phyloP scores from a whole-genome alignment of 2,888 invertebrate species.

The Oxyteleia sp. region DNA sequence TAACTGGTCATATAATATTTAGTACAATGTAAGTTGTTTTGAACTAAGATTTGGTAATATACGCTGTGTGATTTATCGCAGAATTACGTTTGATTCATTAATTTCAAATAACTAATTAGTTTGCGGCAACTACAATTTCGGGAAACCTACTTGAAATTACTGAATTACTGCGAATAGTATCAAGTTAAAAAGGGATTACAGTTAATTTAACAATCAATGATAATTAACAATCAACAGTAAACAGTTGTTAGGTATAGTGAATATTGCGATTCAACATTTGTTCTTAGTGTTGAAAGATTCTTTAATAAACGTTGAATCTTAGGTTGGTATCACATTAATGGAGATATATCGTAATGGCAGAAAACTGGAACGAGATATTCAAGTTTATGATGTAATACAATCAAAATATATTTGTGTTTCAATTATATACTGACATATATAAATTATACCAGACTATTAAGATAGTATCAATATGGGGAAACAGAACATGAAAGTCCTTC shows the following conservation, averaged over 20 bases:
- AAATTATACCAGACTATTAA: conserved; percentile 41
- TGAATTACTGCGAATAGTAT: not conserved
- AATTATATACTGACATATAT: conserved; percentile 41
- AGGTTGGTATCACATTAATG: no score
- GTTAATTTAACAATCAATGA: not conserved
- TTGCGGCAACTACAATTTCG: conserved; percentile 9
- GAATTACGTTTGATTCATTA: conserved; percentile 14
- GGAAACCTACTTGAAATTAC: conserved; percentile 10
- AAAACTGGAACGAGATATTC: not conserved
- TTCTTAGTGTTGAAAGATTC: not conserved
- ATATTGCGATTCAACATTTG: no score
- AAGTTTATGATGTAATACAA: conserved; percentile 26
- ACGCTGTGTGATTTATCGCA: not conserved
- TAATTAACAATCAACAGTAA: no score
- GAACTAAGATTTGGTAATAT: no score
- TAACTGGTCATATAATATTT: no score
- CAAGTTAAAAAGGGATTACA: conserved; percentile 1
- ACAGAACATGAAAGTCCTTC: conserved; percentile 44
- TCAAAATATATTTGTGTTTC: conserved; percentile 36
- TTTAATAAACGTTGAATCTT: not conserved
- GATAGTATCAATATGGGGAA: conserved; percentile 40
- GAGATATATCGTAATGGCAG: not conserved
- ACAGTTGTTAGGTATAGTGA: no score
- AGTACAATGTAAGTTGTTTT: no score
- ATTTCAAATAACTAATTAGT: conserved; percentile 21